Conservation (phyloP, 2,797 vertebrate species). For the Eupleurogrammus muticus region DNA sequence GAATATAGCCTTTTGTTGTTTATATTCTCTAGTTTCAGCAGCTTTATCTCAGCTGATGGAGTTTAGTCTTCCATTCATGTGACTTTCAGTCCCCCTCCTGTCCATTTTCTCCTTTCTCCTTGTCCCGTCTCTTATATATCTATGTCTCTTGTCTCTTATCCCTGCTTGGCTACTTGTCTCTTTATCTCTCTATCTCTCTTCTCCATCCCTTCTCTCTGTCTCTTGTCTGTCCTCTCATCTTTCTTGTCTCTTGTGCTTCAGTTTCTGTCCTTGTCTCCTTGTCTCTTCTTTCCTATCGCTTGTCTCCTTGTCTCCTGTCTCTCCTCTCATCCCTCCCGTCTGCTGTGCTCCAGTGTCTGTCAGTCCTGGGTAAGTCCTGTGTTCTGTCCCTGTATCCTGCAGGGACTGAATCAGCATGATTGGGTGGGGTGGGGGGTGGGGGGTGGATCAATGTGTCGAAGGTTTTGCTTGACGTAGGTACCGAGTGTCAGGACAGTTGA, state of each 20-base stretch:
- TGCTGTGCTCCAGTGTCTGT: conserved; percentile 29
- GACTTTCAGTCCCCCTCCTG: conserved; percentile 32
- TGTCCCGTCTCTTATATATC: too few relatives aligned
- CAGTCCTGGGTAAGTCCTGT: conserved; percentile 27
- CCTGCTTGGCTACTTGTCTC: too few relatives aligned
- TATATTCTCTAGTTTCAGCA: conserved; percentile 3
- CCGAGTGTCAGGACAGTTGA: conserved; percentile 57
- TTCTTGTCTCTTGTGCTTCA: too few relatives aligned
- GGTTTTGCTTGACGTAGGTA: conserved; percentile 45
- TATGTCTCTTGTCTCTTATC: too few relatives aligned
- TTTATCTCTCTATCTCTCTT: too few relatives aligned
- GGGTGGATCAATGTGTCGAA: conserved; percentile 66
- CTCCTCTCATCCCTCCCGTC: conserved; percentile 5
- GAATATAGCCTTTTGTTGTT: not conserved
- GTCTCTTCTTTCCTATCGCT: too few relatives aligned
- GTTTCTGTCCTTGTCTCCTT: too few relatives aligned
- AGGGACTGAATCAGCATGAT: conserved; percentile 74
- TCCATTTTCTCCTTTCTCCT: too few relatives aligned
- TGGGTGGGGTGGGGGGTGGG: conserved; percentile 47
- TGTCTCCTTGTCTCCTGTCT: too few relatives aligned
- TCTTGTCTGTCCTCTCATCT: too few relatives aligned
- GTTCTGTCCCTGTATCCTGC: conserved; percentile 40
- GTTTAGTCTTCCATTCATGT: conserved; percentile 23
- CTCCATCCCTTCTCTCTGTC: too few relatives aligned
- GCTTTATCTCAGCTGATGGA: conserved; percentile 31